Evolutionary conservation across 2,888 invertebrate species (phyloP), one percentile per base, ranked within the genome.

Genomic region (Acanthosepion pharaonis): DNA sequence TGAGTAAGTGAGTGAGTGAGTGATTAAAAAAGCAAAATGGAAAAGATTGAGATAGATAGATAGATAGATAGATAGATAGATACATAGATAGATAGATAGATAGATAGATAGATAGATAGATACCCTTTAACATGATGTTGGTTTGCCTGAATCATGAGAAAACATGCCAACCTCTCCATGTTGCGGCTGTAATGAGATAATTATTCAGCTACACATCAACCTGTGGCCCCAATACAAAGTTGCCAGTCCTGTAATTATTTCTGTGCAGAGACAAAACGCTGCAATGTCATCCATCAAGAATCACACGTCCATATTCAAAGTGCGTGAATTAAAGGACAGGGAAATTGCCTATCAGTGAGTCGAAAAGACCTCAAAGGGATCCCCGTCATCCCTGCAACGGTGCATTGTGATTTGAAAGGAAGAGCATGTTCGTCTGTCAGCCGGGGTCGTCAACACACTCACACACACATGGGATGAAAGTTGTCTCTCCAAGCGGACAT

Each of bases 211-310:
- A 5, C n/a, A 33, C 78, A 78, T 78, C 78, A 78, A 78, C 6
- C n/a, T n/a, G n/a, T 9, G 78, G n/a, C 8, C 42, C 33, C 9
- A 78, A 78, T 78, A 33, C 8, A 33, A 78, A n/a, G 78, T 33
- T 78, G 78, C 78, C 78, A 78, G 78, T 78, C n/a, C n/a, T n/a
- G 78, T 78, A 78, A 78, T 78, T 78, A 78, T 78, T 78, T 78
- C 78, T 78, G n/a, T n/a, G n/a, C 15, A 78, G 78, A 59, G 59
- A 59, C 59, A 59, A 59, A 59, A 78, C 78, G 78, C 33, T n/a
- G 78, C 78, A n/a, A 78, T 78, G 78, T 78, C 78, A 78, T 78
- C 78, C 78, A 78, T 78, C 78, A 78, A 78, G n/a, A 78, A 15
- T 59, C n/a, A n/a, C 78, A n/a, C 78, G n/a, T 78, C 78, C 33